Conservation (phyloP, 2,797 vertebrate species). For the Eospalax fontanierii region DNA sequence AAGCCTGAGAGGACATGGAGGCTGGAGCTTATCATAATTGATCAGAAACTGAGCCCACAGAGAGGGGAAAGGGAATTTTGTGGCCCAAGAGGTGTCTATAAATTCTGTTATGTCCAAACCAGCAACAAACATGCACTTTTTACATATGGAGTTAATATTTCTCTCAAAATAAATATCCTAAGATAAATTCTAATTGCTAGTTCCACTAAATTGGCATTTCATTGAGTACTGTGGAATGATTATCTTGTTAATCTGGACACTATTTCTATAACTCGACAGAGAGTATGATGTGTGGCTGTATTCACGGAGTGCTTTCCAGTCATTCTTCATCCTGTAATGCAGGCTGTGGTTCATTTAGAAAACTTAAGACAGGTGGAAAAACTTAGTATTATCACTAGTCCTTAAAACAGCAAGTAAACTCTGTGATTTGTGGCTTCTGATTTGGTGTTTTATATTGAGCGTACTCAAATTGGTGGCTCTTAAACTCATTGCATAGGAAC, state of each 20-base stretch:
- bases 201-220: not conserved
- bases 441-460: not conserved
- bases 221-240: not conserved
- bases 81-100: not conserved
- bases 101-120: not conserved
- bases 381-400: not conserved
- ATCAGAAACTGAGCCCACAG: not conserved
- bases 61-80: not conserved
- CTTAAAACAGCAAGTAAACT: not conserved
- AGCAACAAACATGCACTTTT: not conserved
- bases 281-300: not conserved
- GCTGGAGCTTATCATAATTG: not conserved
- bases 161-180: not conserved
- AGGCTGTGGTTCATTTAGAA: slow-evolving; percentile 1
- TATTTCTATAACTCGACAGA: slow-evolving; percentile 3
- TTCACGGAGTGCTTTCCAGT: not conserved
- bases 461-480: not conserved
- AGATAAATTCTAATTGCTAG: not conserved
- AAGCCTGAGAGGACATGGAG: not conserved
- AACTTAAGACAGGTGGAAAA: not conserved
- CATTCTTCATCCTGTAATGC: not conserved
- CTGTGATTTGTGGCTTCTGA: not conserved
- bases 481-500: not conserved
- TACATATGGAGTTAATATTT: not conserved
- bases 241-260: not conserved